phyloP scores from a whole-genome alignment of 2,888 invertebrate genomes.

The Acleris sparsana region DNA sequence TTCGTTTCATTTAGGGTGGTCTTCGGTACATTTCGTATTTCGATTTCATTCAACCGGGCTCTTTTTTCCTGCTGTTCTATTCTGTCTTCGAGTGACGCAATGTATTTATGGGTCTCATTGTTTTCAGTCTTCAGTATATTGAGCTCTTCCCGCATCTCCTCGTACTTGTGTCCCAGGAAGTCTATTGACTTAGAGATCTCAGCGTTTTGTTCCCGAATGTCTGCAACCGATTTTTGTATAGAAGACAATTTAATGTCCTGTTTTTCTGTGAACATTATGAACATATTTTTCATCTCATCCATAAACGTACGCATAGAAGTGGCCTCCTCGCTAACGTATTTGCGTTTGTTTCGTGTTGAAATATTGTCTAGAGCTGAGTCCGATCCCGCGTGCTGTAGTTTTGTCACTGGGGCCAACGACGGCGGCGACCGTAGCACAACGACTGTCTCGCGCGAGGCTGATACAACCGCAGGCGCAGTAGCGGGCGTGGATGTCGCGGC shows the following conservation, averaged over 20 bases:
- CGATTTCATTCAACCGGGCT: slow-evolving; percentile 5
- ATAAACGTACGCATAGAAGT: slow-evolving; percentile 13
- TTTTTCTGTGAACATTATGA: neutral
- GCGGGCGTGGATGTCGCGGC: neutral
- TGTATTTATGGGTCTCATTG: slow-evolving; percentile 7
- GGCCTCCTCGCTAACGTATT: slow-evolving; percentile 12
- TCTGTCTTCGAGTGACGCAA: slow-evolving; percentile 2
- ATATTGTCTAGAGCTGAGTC: slow-evolving; percentile 11
- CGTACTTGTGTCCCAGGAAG: slow-evolving; percentile 16
- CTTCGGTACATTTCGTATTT: slow-evolving; percentile 15
- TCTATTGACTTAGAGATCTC: slow-evolving; percentile 10
- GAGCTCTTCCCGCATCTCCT: slow-evolving; percentile 16
- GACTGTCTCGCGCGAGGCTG: too few relatives aligned
- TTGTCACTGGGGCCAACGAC: neutral
- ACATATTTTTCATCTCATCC: slow-evolving; percentile 17
- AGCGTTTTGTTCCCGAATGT: slow-evolving; percentile 4
- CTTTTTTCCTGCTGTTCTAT: slow-evolving; percentile 1
- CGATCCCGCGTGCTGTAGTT: slow-evolving; percentile 2
- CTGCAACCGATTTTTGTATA: slow-evolving; percentile 8
- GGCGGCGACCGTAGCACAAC: too few relatives aligned
- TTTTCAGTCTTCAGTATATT: slow-evolving; percentile 5
- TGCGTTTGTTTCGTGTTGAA: slow-evolving; percentile 13
- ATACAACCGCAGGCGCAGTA: too few relatives aligned
- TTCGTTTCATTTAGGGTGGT: neutral
- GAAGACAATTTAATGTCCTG: slow-evolving; percentile 10